Evolutionary conservation across 2,113 vertebrate species (phyloP), one percentile per base, ranked within the genome.

Genomic region (Riparia riparia): DNA sequence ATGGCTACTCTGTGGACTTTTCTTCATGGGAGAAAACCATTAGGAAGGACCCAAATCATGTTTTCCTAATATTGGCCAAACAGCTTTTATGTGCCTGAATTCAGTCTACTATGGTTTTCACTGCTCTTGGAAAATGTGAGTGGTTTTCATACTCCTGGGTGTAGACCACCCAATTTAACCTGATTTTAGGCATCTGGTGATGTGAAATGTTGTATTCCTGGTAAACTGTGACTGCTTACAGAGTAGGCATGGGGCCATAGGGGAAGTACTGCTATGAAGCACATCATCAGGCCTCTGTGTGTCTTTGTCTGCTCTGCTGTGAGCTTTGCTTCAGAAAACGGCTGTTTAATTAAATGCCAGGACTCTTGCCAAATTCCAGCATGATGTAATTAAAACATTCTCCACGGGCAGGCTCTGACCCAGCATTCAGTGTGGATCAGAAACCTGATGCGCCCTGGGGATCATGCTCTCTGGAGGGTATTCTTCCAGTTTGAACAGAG

Each of bases 301-400:
- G 51, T 84, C 74, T 65, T 80, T 64, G 44, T 87, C 65, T 82
- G 70, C 41, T 72, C 44, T 64, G 9, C 68, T 58, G 50, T 50
- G 64, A 71, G 68, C 71, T 95, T 70, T 74, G 51, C 47, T 70
- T 92, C 71, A 90, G 50, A 77, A 96, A 88, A 31, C 1, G 5
- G 6, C 54, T 42, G 42, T 53, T 93, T 95, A 95, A 91, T 93
- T 93, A 90, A 91, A 86, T 68, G 44, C 10, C 47, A 51, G 84
- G 47, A 90, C 49, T 79, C 56, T 29, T 94, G 73, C 87, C 90
- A 91, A 82, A 87, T 92, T 95, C 85, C 74, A 80, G 49, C 41
- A 41, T 88, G 85, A 82, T 60, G 53, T 80, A 93, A 92, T 83
- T 92, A 76, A 85, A 96, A 65, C 41, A 39, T 77, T 93, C 66